Conservation (phyloP, 2,113 vertebrate genomes). For the Formicarius rufipectus region DNA sequence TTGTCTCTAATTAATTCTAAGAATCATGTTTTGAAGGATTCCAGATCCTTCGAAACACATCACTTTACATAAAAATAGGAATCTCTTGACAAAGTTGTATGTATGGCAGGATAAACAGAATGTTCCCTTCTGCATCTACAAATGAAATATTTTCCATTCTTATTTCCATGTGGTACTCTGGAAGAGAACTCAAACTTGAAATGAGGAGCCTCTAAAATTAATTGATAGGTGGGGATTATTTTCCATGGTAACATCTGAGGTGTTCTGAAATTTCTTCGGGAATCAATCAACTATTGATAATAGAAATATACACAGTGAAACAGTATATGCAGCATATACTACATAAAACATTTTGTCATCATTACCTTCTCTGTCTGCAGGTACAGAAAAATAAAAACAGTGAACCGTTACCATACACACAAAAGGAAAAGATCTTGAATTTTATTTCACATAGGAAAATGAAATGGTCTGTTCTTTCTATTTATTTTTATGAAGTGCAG, state of each 20-base stretch:
- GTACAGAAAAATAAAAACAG: neutral
- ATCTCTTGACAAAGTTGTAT: neutral
- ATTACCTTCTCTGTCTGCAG: neutral
- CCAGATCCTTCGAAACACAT: neutral
- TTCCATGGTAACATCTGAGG: neutral
- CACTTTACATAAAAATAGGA: neutral
- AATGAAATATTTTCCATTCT: neutral
- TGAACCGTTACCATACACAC: neutral
- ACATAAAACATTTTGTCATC: neutral
- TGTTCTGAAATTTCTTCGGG: neutral
- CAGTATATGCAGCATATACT: neutral
- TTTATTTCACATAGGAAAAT: neutral
- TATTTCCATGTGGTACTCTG: neutral
- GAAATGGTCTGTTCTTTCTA: neutral
- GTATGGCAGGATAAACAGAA: neutral
- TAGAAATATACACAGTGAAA: neutral
- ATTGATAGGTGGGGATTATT: neutral
- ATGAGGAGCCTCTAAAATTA: neutral
- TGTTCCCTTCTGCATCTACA: neutral
- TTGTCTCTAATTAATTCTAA: neutral
- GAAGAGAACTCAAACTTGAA: neutral
- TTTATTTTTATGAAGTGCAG: slow-evolving; percentile 9
- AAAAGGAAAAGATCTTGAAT: neutral
- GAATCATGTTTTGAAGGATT: neutral
- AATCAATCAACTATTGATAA: neutral